phyloP scores from a whole-genome alignment of 2,113 vertebrate genomes.

The Grammomys surdaster region DNA sequence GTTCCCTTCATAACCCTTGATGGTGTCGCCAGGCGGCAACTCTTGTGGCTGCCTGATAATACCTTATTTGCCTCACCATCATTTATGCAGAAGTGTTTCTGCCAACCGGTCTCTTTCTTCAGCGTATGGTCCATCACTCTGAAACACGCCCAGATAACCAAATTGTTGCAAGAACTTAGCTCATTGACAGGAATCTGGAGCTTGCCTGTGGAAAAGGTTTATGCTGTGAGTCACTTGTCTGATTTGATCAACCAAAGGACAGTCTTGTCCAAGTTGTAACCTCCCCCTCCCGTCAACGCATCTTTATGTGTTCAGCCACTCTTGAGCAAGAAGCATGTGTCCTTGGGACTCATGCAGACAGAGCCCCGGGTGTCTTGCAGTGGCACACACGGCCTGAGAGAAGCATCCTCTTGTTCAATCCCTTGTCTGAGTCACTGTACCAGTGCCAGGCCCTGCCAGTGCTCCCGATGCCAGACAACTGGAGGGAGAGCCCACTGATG shows the following conservation, averaged over 20 bases:
- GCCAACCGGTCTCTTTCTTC: conserved; percentile 13
- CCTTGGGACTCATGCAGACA: background rate
- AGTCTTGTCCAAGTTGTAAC: background rate
- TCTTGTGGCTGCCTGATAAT: background rate
- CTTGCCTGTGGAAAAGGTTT: background rate
- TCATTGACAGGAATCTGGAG: background rate
- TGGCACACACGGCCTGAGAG: background rate
- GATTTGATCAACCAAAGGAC: background rate
- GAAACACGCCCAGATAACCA: background rate
- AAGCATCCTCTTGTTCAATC: background rate
- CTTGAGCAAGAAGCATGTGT: background rate
- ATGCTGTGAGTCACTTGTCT: background rate
- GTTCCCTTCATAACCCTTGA: background rate
- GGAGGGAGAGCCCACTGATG: background rate
- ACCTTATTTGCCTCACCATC: background rate
- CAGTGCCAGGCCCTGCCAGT: background rate
- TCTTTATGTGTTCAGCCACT: background rate
- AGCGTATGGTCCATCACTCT: background rate
- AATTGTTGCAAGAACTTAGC: background rate
- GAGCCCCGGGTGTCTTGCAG: background rate
- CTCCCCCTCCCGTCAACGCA: background rate
- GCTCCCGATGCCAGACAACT: background rate
- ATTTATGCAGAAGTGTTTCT: background rate
- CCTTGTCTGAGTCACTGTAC: background rate
- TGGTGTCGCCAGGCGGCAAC: background rate